Evolutionary conservation across 1,140 invertebrate species (phyloP).

Genomic region (Drosophila lacteicornis): DNA sequence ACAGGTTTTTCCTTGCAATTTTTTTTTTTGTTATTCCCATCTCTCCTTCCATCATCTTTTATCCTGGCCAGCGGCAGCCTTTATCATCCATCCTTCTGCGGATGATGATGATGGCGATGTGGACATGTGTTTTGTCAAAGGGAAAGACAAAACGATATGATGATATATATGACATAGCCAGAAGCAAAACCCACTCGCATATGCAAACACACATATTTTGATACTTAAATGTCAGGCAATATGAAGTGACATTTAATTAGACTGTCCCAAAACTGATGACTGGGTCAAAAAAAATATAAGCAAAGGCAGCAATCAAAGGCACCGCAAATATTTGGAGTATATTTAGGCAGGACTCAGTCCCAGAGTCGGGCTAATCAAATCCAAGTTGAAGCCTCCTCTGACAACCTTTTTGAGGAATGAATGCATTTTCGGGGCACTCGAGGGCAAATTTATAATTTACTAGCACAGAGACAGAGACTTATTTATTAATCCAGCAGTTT

Average conservation of each 20-base stretch:
- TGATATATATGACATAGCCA: slow-evolving; percentile 55
- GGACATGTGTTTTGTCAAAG: slow-evolving; percentile 61
- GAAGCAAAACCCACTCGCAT: slow-evolving; percentile 21
- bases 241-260: slow-evolving; percentile 66
- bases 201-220: slow-evolving; percentile 28
- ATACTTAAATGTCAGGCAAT: slow-evolving; percentile 47
- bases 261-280: slow-evolving; percentile 49
- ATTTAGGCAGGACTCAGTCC: not conserved
- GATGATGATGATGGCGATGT: slow-evolving; percentile 36
- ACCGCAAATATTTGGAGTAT: slow-evolving; percentile 5
- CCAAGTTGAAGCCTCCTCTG: slow-evolving; percentile 18
- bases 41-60: slow-evolving; percentile 7
- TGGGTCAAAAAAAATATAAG: slow-evolving; percentile 29
- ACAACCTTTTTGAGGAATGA: slow-evolving; percentile 5
- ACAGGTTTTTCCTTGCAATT: slow-evolving; percentile 49
- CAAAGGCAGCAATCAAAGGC: slow-evolving; percentile 14
- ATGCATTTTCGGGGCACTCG: slow-evolving; percentile 5
- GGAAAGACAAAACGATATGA: slow-evolving; percentile 46
- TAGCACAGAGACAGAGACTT: slow-evolving; percentile 11
- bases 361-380: slow-evolving; percentile 37
- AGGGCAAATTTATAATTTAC: slow-evolving; percentile 33
- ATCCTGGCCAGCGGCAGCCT: slow-evolving; percentile 31
- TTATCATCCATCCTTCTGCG: slow-evolving; percentile 34
- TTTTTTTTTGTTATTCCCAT: slow-evolving; percentile 9
- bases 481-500: slow-evolving; percentile 57